A percentile compares a stretch with the other conserved stretches of the same genome.
phyloP scores from a whole-genome alignment of 1,140 invertebrate species.

The Coelopa frigida region DNA sequence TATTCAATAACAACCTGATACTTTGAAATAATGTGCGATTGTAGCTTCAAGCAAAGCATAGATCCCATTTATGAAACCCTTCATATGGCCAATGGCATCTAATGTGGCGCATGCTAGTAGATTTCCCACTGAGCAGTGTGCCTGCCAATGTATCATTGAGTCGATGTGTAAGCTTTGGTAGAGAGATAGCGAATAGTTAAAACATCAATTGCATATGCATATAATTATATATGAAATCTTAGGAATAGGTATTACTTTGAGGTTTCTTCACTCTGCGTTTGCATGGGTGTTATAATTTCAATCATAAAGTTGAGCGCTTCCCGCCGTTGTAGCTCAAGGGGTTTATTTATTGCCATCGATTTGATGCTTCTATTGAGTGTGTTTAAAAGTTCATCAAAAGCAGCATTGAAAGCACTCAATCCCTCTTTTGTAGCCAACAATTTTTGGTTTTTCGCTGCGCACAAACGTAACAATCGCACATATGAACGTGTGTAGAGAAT shows the following conservation, averaged over 20 bases:
- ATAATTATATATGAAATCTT: background rate
- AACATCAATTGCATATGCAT: background rate
- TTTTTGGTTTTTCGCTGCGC: constrained; percentile 33
- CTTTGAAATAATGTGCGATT: constrained; percentile 34
- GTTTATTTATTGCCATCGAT: constrained; percentile 3
- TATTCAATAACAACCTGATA: constrained; percentile 5
- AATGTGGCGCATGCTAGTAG: constrained; percentile 29
- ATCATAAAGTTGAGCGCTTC: constrained; percentile 38
- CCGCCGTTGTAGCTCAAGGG: constrained; percentile 26
- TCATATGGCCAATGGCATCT: constrained; percentile 34
- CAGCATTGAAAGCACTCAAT: constrained; percentile 22
- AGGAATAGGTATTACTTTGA: constrained; percentile 27
- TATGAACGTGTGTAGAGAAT: constrained; percentile 35
- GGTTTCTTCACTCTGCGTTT: constrained; percentile 32
- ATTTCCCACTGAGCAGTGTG: constrained; percentile 23
- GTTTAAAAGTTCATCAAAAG: constrained; percentile 27
- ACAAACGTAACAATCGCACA: constrained; percentile 26
- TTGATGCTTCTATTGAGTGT: constrained; percentile 23
- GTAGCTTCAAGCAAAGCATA: constrained; percentile 33
- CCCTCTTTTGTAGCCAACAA: constrained; percentile 35
- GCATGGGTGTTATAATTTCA: constrained; percentile 33
- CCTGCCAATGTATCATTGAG: constrained; percentile 32
- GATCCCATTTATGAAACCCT: constrained; percentile 28
- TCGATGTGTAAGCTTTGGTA: constrained; percentile 28
- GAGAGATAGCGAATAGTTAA: background rate